phyloP scores from a whole-genome alignment of 1,140 invertebrate species.

The Heliconius himera region DNA sequence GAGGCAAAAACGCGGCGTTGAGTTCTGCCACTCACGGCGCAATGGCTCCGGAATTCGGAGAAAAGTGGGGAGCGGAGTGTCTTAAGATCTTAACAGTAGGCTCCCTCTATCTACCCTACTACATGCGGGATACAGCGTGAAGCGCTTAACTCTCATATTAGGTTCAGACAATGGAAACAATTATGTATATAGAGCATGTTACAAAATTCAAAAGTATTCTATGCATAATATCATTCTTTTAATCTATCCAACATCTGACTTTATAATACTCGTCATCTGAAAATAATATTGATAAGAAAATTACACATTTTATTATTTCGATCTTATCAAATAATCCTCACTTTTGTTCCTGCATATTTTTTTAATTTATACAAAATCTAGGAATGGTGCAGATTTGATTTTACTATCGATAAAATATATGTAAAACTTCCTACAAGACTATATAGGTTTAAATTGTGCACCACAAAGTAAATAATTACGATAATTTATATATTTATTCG shows the following conservation, averaged over 20 bases:
- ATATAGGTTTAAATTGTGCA: neutral
- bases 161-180: neutral
- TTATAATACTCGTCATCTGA: neutral
- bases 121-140: no score
- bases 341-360: conserved; percentile 45
- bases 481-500: neutral
- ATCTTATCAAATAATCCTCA: conserved; percentile 47
- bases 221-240: neutral
- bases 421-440: neutral
- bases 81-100: no score
- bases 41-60: no score
- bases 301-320: conserved; percentile 12
- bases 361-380: conserved; percentile 28
- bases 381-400: neutral
- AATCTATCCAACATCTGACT: neutral
- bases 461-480: neutral
- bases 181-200: neutral
- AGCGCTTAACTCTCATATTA: neutral
- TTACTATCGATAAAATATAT: neutral
- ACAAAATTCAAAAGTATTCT: neutral
- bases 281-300: neutral
- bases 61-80: no score
- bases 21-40: no score
- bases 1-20: no score
- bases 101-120: no score